Evolutionary conservation across 1,140 invertebrate species (phyloP), one percentile per base, ranked within the genome.

Genomic region (Neuroterus valhalla): DNA sequence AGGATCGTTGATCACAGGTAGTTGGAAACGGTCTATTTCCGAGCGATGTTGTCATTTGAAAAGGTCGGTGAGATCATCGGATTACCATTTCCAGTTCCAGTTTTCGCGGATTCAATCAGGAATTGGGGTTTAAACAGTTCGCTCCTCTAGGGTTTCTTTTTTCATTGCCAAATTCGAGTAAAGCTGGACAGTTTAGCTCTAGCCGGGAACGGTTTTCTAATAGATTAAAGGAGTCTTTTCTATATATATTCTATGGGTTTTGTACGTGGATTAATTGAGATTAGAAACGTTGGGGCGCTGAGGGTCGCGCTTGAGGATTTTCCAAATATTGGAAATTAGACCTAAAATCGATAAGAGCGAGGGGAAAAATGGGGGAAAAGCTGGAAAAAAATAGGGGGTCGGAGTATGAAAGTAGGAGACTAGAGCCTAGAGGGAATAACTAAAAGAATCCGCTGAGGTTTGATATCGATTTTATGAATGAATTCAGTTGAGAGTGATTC

Each of bases 31-130:
- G 66, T 69, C 75, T 76, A 79, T 76, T 82, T 79, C 62, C 42
- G 70, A 68, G n/a, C 71, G 75, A 79, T 82, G 75, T 75, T 82
- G 76, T 82, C 80, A 82, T 81, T 78, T 23, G 23, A 52, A 55
- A 26, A 62, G 23, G 12, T 31, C 23, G 31, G 76, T 86, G 84
- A 84, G 78, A 83, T 85, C 84, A 86, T 85, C 81, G 69, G 38
- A 50, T 55, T 67, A 70, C 77, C 70, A 79, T 77, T 31, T 72
- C 3, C 23, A 10, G 19, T 17, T 52, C n/a, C 21, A 14, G 11
- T 23, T 14, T 0, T 23, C 26, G 21, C 21, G 21, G 10, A 21
- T 1, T 11, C 4, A 14, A 1, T 1, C 31, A 8, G 31, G 5
- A 38, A 38, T 38, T 38, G 8, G 10, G 5, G n/a, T n/a, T n/a